Base-by-base conservation (phyloP, 2,888 invertebrate species). In the Scaptomyza flava region DNA sequence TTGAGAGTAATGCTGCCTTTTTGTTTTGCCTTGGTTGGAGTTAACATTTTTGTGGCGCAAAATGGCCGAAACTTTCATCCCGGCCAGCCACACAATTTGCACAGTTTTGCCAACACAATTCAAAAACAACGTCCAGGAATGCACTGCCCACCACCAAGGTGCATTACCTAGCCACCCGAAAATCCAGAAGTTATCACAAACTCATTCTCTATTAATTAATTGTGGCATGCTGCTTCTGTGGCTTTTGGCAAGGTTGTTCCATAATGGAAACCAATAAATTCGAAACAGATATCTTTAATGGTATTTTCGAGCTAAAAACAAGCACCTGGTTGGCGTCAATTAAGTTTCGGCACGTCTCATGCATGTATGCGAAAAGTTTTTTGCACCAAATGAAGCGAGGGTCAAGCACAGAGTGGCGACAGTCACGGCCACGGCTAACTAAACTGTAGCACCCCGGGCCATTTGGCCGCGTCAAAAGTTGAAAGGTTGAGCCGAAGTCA, bases 281-380 rank as follows among this genome's bases (percentile, higher is more conserved):
- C 67, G 53, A 41, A 33, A 42, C 31, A 14, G 9, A 31, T 58
- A 67, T 69, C 30, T 54, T 14, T 42, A 23, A 9, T 43, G 31
- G 31, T 38, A 23, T 33, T 66, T 74, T 71, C 51, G 75, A 74
- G 75, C 41, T 17, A 17, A 50, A 9, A 6, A 23, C 42, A 30
- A 11, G 6, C 59, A 77, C 63, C 64, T 65, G 59, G 60, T 27
- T 60, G 47, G 60, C 53, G 60, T 56, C 79, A 81, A 83, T 83
- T 82, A 83, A 83, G 86, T 86, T 81, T 79, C 48, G 69, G 79
- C 83, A 83, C 83, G 86, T 85, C 70, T 70, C 77, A 64, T 51
- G 48, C 63, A 72, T 78, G 80, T 73, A 64, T 67, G 78, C 68
- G 66, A 79, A 82, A 83, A 83, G 53, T 82, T 82, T 38, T 79